phyloP scores from a whole-genome alignment of 2,797 vertebrate species.

The Phyllotis vaccarum region DNA sequence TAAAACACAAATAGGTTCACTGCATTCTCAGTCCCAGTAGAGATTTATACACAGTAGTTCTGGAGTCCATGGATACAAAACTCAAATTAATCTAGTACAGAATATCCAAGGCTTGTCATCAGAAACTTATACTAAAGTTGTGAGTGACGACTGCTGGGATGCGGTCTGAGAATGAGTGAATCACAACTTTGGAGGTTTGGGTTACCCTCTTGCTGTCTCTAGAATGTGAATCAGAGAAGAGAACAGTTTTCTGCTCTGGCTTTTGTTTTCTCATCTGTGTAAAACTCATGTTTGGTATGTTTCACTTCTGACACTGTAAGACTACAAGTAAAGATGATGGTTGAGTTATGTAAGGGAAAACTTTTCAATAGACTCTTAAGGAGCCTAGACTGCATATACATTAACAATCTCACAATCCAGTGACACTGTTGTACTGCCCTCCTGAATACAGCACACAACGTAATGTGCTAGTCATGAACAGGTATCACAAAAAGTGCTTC shows the following conservation, averaged over 20 bases:
- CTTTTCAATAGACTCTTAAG: background rate
- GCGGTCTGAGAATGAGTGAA: background rate
- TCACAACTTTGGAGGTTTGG: background rate
- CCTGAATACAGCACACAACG: background rate
- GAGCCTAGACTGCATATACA: background rate
- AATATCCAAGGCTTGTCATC: background rate
- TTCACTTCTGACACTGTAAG: conserved; percentile 21
- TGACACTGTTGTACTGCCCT: background rate
- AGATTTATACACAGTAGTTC: background rate
- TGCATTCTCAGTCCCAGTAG: background rate
- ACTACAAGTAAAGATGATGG: background rate
- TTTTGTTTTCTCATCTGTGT: background rate
- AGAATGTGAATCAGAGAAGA: background rate
- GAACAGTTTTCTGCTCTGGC: background rate
- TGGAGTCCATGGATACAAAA: background rate
- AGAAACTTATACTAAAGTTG: background rate
- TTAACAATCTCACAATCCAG: background rate
- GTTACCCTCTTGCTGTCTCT: background rate
- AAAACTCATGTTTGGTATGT: background rate
- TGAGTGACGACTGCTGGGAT: background rate
- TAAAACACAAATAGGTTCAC: conserved; percentile 6
- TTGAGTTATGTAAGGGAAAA: background rate
- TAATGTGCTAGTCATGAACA: conserved; percentile 28
- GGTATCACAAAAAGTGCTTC: conserved; percentile 39
- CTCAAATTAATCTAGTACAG: background rate